A percentile compares a stretch with the other conserved stretches of the same genome.
These are phyloP conservation scores for Lytechinus variegatus DNA, from an alignment of 35 echinoderm and acorn worm species.

Conservation along the genomic window DNA sequence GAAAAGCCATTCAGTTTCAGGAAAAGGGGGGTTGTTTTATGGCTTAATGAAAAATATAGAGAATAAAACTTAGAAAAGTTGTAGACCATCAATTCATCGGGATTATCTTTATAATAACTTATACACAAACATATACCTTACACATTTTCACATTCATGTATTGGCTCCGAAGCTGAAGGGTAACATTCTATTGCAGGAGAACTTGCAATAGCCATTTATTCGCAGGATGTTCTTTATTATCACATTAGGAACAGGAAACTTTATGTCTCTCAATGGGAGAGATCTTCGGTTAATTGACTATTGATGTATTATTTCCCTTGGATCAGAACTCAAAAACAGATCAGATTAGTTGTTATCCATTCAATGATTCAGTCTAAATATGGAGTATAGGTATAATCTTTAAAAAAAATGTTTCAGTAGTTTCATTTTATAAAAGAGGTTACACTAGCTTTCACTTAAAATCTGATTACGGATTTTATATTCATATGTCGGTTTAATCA, in stretches of 20 bases:
- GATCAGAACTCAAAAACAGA: neutral
- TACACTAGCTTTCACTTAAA: too few relatives aligned
- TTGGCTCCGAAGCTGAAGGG: neutral
- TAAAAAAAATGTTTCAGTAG: neutral
- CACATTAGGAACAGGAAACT: neutral
- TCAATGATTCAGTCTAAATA: neutral
- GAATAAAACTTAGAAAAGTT: too few relatives aligned
- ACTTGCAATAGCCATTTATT: neutral
- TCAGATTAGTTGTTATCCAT: neutral
- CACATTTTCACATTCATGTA: neutral
- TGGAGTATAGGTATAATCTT: neutral
- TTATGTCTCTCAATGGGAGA: neutral
- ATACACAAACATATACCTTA: neutral
- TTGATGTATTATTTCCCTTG: conserved; percentile 5
- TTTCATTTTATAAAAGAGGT: too few relatives aligned
- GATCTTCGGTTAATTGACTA: neutral
- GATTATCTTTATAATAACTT: neutral
- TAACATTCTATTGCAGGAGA: neutral
- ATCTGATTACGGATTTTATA: too few relatives aligned
- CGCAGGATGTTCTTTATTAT: neutral
- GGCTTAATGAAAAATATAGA: too few relatives aligned
- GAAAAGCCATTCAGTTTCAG: too few relatives aligned
- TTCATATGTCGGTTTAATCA: too few relatives aligned
- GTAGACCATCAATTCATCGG: too few relatives aligned
- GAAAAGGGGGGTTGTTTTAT: too few relatives aligned